These are phyloP conservation scores for Euura lappo DNA, from an alignment of 1,140 invertebrate species.

Conservation along the genomic window DNA sequence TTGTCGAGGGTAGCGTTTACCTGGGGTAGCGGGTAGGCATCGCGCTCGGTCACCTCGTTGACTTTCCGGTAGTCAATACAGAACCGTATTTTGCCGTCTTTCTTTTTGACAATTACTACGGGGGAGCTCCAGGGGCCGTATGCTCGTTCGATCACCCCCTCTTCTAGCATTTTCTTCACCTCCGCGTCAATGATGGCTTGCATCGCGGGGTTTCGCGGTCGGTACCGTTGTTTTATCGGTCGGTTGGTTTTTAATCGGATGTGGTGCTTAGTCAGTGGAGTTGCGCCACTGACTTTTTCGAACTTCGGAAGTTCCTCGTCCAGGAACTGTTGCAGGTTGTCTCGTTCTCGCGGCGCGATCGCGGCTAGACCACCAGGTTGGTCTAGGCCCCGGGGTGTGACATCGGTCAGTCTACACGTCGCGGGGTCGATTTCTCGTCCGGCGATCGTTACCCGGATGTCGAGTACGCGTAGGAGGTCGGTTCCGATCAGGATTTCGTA, in stretches of 20 bases:
- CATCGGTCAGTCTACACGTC: too few relatives aligned
- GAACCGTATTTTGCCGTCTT: slow-evolving; percentile 50
- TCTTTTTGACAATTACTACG: slow-evolving; percentile 60
- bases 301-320: too few relatives aligned
- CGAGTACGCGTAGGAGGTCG: too few relatives aligned
- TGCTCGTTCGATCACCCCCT: slow-evolving; percentile 48
- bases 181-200: slow-evolving; percentile 13
- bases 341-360: too few relatives aligned
- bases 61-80: slow-evolving; percentile 57
- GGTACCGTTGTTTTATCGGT: slow-evolving; percentile 26
- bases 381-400: too few relatives aligned
- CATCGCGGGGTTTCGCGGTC: slow-evolving; percentile 23
- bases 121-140: slow-evolving; percentile 54
- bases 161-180: slow-evolving; percentile 34
- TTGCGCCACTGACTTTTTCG: too few relatives aligned
- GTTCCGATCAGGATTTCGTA: too few relatives aligned
- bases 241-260: background rate
- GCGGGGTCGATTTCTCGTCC: too few relatives aligned
- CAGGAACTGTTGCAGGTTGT: too few relatives aligned
- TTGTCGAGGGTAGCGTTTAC: slow-evolving; percentile 34
- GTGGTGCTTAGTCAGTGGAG: too few relatives aligned
- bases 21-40: slow-evolving; percentile 29
- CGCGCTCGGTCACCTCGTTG: slow-evolving; percentile 44
- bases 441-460: too few relatives aligned
- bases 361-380: too few relatives aligned